phyloP scores from a whole-genome alignment of 2,113 vertebrate species.

The Gallinago undulata region DNA sequence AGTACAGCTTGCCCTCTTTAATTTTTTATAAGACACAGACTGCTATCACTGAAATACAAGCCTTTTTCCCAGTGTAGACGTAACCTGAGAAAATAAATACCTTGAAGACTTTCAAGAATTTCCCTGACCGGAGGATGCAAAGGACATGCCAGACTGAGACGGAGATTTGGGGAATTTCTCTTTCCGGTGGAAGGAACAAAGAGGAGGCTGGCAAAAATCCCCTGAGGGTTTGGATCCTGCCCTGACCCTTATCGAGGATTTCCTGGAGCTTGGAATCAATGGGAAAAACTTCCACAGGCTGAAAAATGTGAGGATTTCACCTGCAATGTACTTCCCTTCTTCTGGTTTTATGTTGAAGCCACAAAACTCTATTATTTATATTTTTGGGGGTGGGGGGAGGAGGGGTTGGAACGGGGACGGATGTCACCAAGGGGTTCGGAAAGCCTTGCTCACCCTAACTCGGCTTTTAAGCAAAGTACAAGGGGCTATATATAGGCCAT shows the following conservation, averaged over 20 bases:
- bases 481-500: neutral
- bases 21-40: neutral
- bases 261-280: neutral
- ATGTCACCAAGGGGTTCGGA: neutral
- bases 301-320: neutral
- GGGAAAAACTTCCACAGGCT: neutral
- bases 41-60: neutral
- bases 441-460: neutral
- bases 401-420: neutral
- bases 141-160: neutral
- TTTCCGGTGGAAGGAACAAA: neutral
- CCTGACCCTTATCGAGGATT: neutral
- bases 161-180: conserved; percentile 5
- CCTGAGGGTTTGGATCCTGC: neutral
- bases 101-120: conserved; percentile 1
- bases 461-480: neutral
- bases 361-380: neutral
- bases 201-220: neutral
- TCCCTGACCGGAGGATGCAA: neutral
- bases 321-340: neutral
- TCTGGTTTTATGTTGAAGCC: neutral
- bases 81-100: neutral
- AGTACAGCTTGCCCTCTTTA: neutral
- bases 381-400: neutral
- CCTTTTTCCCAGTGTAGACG: neutral